Conservation (phyloP, 2,113 vertebrate genomes). For the Poecilia latipinna region DNA sequence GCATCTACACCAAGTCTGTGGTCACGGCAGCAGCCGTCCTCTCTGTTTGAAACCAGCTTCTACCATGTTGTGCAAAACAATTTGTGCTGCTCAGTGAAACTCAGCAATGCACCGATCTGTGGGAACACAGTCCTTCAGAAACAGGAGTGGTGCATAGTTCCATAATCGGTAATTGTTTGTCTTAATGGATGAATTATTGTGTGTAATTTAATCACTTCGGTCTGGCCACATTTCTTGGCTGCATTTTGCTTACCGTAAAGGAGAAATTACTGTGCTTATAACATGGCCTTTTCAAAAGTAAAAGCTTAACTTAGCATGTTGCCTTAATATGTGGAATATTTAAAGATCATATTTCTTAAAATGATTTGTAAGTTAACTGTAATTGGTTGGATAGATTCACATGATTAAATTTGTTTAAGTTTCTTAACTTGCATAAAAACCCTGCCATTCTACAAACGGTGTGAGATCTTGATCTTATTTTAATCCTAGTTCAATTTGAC, state of each 20-base stretch:
- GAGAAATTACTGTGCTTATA: not conserved
- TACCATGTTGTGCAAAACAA: not conserved
- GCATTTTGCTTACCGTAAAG: not conserved
- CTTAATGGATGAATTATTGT: not conserved
- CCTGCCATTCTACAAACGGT: not conserved
- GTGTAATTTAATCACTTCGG: not conserved
- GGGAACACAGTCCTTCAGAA: not conserved
- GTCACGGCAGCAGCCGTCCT: not conserved
- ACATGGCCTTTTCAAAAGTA: not conserved
- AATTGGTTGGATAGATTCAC: not conserved
- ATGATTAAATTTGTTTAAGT: not conserved
- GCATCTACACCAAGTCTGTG: not conserved
- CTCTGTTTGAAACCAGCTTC: not conserved
- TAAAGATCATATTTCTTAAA: not conserved
- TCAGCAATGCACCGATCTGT: not conserved
- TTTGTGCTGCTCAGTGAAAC: not conserved
- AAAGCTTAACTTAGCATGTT: not conserved
- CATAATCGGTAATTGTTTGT: not conserved
- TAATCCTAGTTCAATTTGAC: not conserved
- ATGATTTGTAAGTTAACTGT: not conserved
- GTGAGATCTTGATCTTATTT: not conserved
- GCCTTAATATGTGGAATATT: not conserved
- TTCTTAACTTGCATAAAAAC: not conserved
- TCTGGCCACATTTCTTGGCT: not conserved
- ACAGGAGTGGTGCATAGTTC: not conserved